Conservation (phyloP, 1,140 invertebrate genomes). For the Pseudoatta argentina region DNA sequence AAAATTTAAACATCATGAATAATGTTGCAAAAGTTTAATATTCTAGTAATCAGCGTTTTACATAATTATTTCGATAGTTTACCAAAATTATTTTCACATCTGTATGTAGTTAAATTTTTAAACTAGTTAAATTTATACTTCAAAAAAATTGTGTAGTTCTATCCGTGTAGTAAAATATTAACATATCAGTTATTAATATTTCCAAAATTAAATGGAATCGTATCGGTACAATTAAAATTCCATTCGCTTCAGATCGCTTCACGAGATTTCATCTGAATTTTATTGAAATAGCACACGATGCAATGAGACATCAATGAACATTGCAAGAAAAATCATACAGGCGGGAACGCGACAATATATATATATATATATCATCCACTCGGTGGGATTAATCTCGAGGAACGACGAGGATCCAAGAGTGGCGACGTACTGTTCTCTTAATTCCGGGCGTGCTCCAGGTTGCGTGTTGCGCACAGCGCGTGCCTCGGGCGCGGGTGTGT, state of each 20-base stretch:
- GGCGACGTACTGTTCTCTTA: conserved; percentile 53
- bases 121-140: no score
- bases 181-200: background rate
- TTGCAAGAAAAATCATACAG: background rate
- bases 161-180: background rate
- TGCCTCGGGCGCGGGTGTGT: conserved; percentile 75
- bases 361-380: conserved; percentile 30
- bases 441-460: conserved; percentile 63
- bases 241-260: background rate
- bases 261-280: background rate
- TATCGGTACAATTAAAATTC: background rate
- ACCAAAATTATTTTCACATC: no score
- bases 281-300: background rate
- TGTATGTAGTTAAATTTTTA: no score
- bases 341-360: conserved; percentile 9
- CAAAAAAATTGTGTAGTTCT: no score
- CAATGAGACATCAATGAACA: conserved; percentile 16
- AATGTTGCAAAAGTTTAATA: no score
- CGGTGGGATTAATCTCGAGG: conserved; percentile 32
- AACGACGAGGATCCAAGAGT: conserved; percentile 2
- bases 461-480: conserved; percentile 67
- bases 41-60: no score
- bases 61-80: no score
- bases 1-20: no score
- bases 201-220: background rate